Percentiles rank a stretch among this genome's conserved stretches.
These are phyloP conservation scores for Danio choprae DNA, from an alignment of 2,797 vertebrate genomes.

Conservation along the genomic window DNA sequence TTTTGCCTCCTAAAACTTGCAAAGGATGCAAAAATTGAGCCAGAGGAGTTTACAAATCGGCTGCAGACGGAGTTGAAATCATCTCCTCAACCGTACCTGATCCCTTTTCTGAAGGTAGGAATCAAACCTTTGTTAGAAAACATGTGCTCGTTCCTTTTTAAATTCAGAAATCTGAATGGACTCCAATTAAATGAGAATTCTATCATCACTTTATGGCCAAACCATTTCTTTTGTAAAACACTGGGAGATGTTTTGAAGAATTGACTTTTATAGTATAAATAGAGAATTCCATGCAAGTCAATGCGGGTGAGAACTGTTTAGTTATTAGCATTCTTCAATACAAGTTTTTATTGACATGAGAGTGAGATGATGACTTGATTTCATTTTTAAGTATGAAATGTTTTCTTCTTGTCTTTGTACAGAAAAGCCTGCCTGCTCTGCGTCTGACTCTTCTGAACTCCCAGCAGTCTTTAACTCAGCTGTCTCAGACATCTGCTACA, in stretches of 20 bases:
- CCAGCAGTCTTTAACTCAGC: constrained; percentile 83
- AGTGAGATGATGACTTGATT: too few species aligned
- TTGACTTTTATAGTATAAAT: too few species aligned
- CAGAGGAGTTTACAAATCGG: constrained; percentile 88
- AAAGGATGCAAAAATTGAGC: constrained; percentile 89
- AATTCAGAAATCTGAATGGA: background rate
- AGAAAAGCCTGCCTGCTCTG: constrained; percentile 90
- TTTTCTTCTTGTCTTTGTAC: constrained; percentile 45
- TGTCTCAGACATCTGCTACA: constrained; percentile 67
- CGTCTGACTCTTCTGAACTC: constrained; percentile 85
- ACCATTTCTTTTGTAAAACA: too few species aligned
- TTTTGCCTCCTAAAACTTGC: constrained; percentile 40
- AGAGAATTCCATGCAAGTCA: too few species aligned
- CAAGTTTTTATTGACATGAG: too few species aligned
- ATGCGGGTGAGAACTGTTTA: too few species aligned
- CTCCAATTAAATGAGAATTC: background rate
- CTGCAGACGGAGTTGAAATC: constrained; percentile 89
- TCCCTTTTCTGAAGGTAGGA: constrained; percentile 87
- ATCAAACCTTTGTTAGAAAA: background rate
- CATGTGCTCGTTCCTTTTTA: background rate
- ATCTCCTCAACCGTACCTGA: constrained; percentile 90
- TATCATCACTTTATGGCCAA: too few species aligned
- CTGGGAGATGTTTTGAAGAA: too few species aligned
- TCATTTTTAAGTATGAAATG: background rate
- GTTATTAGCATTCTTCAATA: too few species aligned